phyloP scores from a whole-genome alignment of 2,888 invertebrate genomes.

The Sphaerophoria rueppellii region DNA sequence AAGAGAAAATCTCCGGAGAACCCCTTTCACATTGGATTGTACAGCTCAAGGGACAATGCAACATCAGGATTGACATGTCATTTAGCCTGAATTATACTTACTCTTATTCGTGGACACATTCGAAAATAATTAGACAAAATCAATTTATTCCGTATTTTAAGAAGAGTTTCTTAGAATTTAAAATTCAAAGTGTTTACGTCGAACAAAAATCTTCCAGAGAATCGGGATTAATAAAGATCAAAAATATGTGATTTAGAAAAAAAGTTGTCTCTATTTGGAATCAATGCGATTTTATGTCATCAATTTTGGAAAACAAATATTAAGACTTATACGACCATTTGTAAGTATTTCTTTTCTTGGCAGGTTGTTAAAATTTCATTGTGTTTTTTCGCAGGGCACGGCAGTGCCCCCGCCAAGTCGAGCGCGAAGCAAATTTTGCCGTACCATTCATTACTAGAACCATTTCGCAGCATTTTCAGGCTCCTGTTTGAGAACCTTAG shows the following conservation, averaged over 20 bases:
- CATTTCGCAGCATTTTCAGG: too few species aligned
- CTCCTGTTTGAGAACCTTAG: too few species aligned
- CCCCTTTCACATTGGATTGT: constrained; percentile 34
- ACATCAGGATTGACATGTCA: constrained; percentile 61
- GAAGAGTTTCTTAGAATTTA: constrained; percentile 52
- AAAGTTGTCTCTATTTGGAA: constrained; percentile 8
- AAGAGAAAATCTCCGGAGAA: constrained; percentile 22
- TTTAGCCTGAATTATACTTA: constrained; percentile 18
- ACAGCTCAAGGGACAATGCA: constrained; percentile 19
- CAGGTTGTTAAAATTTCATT: too few species aligned
- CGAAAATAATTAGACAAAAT: constrained; percentile 64
- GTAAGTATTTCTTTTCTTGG: too few species aligned
- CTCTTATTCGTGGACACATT: constrained; percentile 14
- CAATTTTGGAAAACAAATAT: constrained; percentile 14
- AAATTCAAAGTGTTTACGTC: constrained; percentile 13
- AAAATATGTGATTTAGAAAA: constrained; percentile 24
- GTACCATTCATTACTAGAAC: too few species aligned
- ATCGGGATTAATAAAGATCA: constrained; percentile 66
- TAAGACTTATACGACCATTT: too few species aligned
- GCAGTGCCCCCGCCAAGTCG: too few species aligned
- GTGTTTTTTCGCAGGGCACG: too few species aligned
- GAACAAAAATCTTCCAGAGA: constrained; percentile 48
- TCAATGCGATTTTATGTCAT: constrained; percentile 28
- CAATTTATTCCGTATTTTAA: constrained; percentile 56
- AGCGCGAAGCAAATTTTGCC: too few species aligned